Evolutionary conservation across 1,140 invertebrate genomes (phyloP).

Genomic region (Olivierus martensii): DNA sequence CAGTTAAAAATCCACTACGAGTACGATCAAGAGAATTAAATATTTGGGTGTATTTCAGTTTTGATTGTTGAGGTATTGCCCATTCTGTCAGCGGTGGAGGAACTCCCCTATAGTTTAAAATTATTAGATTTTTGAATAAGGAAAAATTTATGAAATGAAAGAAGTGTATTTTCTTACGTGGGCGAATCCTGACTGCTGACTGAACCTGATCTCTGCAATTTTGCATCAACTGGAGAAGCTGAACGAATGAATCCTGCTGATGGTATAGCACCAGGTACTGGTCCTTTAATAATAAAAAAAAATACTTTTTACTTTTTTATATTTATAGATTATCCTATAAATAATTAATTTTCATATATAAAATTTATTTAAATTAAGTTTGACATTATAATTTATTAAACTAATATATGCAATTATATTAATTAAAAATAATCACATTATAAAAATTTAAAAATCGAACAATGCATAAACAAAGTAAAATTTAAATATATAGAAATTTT

Average conservation of each 20-base stretch:
- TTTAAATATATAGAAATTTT: no score
- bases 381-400: no score
- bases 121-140: background rate
- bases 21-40: conserved; percentile 85
- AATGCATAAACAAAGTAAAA: no score
- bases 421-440: no score
- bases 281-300: background rate
- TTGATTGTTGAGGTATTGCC: conserved; percentile 76
- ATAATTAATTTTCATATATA: no score
- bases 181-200: conserved; percentile 26
- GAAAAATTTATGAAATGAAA: conserved; percentile 21
- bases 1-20: conserved; percentile 72
- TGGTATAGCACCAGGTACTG: conserved; percentile 18
- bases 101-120: conserved; percentile 3
- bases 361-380: no score
- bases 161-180: conserved; percentile 13
- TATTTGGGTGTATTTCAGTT: conserved; percentile 86
- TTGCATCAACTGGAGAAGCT: conserved; percentile 11
- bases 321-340: background rate
- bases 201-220: conserved; percentile 21
- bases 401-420: no score
- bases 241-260: conserved; percentile 12
- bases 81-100: conserved; percentile 36
- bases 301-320: background rate
- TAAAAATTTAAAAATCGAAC: no score